phyloP scores from a whole-genome alignment of 2,797 vertebrate genomes.

The Anolis apletophallus region DNA sequence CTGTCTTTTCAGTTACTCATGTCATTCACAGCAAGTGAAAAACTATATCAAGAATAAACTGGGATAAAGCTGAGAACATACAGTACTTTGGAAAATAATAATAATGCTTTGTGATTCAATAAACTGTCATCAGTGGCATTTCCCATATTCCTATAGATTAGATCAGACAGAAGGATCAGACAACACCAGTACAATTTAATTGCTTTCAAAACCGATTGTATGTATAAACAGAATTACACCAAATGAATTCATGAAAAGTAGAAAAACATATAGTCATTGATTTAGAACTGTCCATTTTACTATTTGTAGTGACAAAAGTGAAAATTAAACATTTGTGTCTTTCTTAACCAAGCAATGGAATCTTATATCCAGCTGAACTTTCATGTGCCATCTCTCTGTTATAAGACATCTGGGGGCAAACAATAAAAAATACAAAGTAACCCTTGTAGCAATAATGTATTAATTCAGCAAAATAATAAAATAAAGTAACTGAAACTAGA shows the following conservation, averaged over 20 bases:
- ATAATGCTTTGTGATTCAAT: background rate
- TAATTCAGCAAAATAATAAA: too few species aligned
- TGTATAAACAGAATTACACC: background rate
- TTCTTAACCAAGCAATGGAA: slow-evolving; percentile 18
- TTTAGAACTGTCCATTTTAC: slow-evolving; percentile 7
- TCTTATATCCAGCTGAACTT: background rate
- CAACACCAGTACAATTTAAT: slow-evolving; percentile 16
- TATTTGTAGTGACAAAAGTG: background rate
- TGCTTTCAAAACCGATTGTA: background rate
- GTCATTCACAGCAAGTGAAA: background rate
- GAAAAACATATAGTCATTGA: slow-evolving; percentile 3
- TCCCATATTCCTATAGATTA: background rate
- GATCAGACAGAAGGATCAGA: slow-evolving; percentile 1
- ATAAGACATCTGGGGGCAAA: background rate
- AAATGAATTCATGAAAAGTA: background rate
- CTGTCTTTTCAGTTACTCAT: background rate
- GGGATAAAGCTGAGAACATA: background rate
- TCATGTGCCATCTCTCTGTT: background rate
- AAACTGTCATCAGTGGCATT: background rate
- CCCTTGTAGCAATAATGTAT: background rate
- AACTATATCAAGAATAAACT: background rate
- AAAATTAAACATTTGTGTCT: background rate
- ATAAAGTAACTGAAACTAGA: too few species aligned
- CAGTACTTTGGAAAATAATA: background rate
- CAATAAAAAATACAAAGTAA: background rate